Conservation (phyloP, 2,888 invertebrate genomes). For the Mythimna impura region DNA sequence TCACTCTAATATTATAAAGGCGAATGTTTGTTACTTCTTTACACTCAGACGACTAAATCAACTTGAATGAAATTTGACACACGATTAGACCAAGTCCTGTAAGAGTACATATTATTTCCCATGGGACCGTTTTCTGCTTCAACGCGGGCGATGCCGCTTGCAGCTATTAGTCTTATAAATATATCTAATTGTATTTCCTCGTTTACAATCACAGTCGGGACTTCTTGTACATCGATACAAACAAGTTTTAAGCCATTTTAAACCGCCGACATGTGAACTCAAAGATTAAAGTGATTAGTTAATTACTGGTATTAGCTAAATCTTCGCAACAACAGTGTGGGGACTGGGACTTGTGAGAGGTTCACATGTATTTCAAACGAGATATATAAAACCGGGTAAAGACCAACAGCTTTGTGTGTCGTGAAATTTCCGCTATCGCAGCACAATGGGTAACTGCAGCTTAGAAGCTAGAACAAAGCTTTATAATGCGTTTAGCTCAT, state of each 20-base stretch:
- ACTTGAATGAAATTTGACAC: no score
- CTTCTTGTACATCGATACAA: slow-evolving; percentile 2
- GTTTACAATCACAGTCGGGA: slow-evolving; percentile 1
- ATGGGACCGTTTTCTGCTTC: no score
- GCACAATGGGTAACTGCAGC: slow-evolving; percentile 77
- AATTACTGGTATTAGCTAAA: slow-evolving; percentile 40
- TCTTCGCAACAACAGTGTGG: slow-evolving; percentile 44
- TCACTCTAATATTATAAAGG: no score
- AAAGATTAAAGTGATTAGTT: slow-evolving; percentile 49
- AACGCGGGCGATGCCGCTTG: no score
- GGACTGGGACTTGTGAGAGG: slow-evolving; percentile 16
- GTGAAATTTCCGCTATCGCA: slow-evolving; percentile 75
- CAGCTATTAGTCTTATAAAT: slow-evolving; percentile 42
- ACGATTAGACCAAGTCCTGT: no score
- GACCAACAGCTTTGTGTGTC: slow-evolving; percentile 68
- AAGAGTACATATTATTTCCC: no score
- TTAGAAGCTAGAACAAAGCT: slow-evolving; percentile 79
- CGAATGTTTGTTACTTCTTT: no score
- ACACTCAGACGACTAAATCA: no score
- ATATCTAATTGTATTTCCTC: slow-evolving; percentile 25
- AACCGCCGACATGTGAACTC: slow-evolving; percentile 44
- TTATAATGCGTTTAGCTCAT: slow-evolving; percentile 84
- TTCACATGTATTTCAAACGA: slow-evolving; percentile 44
- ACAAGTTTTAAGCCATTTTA: slow-evolving; percentile 34
- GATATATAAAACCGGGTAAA: slow-evolving; percentile 59